Percentiles rank a stretch among this genome's conserved stretches.
Conservation (phyloP, 2,797 vertebrate genomes). For the Lagocephalus sceleratus region DNA sequence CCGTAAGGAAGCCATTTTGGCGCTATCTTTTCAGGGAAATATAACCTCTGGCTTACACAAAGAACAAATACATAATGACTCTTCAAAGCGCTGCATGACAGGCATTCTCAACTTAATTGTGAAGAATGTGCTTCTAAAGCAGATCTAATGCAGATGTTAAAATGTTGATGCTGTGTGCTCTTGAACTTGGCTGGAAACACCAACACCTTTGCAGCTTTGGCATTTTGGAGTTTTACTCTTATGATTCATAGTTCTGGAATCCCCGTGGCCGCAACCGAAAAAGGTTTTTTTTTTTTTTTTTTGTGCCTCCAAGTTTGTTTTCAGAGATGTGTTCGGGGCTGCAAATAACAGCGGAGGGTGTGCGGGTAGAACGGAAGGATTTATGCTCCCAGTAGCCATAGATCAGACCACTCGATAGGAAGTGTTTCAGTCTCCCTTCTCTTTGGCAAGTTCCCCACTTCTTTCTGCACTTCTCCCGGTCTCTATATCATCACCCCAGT, state of each 20-base stretch:
- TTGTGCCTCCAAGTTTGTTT: slow-evolving; percentile 25
- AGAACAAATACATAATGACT: not conserved
- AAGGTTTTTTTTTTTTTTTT: slow-evolving; percentile 22
- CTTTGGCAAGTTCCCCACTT: slow-evolving; percentile 16
- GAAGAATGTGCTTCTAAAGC: not conserved
- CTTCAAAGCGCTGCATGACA: not conserved
- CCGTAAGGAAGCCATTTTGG: not conserved
- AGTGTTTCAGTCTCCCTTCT: slow-evolving; percentile 22
- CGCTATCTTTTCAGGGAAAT: slow-evolving; percentile 2
- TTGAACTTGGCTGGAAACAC: not conserved
- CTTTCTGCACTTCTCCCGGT: slow-evolving; percentile 15
- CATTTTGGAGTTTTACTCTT: not conserved
- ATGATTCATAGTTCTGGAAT: slow-evolving; percentile 6
- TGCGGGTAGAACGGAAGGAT: slow-evolving; percentile 40
- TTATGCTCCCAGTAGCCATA: slow-evolving; percentile 33
- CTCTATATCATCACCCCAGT: slow-evolving; percentile 8
- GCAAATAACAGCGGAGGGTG: slow-evolving; percentile 27
- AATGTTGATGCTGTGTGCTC: not conserved
- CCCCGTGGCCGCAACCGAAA: slow-evolving; percentile 1
- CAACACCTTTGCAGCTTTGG: not conserved
- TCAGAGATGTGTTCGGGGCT: slow-evolving; percentile 16
- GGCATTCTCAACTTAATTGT: not conserved
- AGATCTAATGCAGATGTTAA: not conserved
- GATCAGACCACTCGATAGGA: slow-evolving; percentile 45
- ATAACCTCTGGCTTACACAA: not conserved